A percentile compares a stretch with the other conserved stretches of the same genome.
Evolutionary conservation across 2,113 vertebrate species (phyloP).

Genomic region (Labrus mixtus): DNA sequence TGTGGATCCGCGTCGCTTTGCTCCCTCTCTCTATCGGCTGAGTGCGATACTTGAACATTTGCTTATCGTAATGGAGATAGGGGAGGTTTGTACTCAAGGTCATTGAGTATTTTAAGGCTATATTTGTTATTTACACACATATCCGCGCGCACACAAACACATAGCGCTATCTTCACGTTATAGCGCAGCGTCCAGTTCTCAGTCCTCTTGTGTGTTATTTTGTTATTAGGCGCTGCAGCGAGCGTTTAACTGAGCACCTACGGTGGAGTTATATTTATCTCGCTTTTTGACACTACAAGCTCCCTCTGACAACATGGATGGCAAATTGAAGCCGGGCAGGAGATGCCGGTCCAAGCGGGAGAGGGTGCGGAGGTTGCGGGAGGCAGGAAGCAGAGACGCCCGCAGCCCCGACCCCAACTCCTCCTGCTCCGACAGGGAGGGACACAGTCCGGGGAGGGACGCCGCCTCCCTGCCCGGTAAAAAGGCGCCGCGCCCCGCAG

Average conservation of each 20-base stretch:
- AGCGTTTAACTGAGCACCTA: slow-evolving; percentile 40
- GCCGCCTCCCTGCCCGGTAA: slow-evolving; percentile 83
- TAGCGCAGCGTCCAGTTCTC: slow-evolving; percentile 56
- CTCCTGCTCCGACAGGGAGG: slow-evolving; percentile 91
- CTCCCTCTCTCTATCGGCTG: slow-evolving; percentile 18
- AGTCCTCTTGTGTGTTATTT: slow-evolving; percentile 56
- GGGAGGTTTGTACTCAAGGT: slow-evolving; percentile 85
- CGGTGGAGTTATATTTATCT: slow-evolving; percentile 66
- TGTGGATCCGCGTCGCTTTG: slow-evolving; percentile 71
- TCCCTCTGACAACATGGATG: slow-evolving; percentile 86
- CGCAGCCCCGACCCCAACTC: slow-evolving; percentile 88
- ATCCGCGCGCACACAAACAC: slow-evolving; percentile 5
- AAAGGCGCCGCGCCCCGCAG: slow-evolving; percentile 81
- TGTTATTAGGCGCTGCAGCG: slow-evolving; percentile 62
- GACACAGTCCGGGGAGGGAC: slow-evolving; percentile 87
- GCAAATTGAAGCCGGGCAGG: slow-evolving; percentile 91
- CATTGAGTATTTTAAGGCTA: slow-evolving; percentile 76
- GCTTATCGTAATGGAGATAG: slow-evolving; percentile 75
- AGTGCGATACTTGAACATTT: slow-evolving; percentile 82
- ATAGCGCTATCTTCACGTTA: slow-evolving; percentile 46
- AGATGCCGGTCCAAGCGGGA: slow-evolving; percentile 91
- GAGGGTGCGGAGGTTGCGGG: slow-evolving; percentile 88
- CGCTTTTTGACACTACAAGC: slow-evolving; percentile 52
- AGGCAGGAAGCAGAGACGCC: slow-evolving; percentile 86
- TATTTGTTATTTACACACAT: slow-evolving; percentile 64